Base-by-base conservation (phyloP, 2,888 invertebrate genomes). In the Anagyrus pseudococci region DNA sequence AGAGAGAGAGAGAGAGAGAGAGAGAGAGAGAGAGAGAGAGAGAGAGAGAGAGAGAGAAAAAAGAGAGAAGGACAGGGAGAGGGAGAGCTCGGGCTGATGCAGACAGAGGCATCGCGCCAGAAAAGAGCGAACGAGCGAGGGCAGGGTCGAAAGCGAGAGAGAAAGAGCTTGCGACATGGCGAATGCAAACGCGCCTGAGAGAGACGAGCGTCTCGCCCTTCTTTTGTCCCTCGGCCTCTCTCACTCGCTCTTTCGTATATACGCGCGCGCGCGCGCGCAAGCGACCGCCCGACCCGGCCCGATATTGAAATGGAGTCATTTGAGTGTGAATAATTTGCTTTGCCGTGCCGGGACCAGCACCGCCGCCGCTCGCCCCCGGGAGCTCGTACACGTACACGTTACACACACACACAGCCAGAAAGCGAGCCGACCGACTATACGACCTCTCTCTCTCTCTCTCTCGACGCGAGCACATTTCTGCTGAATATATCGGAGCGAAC, bases 261-360 rank as follows among this genome's bases (percentile, higher is more conserved):
- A n/a, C n/a, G n/a, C n/a, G n/a, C n/a, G n/a, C n/a, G n/a, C n/a
- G n/a, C n/a, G n/a, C n/a, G n/a, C n/a, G n/a, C n/a, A n/a, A n/a
- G n/a, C n/a, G n/a, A n/a, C n/a, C n/a, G n/a, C n/a, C n/a, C n/a
- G n/a, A n/a, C n/a, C n/a, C n/a, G n/a, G n/a, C 73, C 84, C 83
- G 85, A 84, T 85, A 85, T 86, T 86, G 86, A 86, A 87, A 87
- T 86, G 86, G 86, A 87, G 85, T 86, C 87, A 85, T 87, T 87
- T 86, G 85, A 85, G 85, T 85, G 87, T 87, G 83, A 87, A 84
- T 87, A 87, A 88, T 87, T 85, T 85, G 85, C 85, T 86, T 86
- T 85, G 83, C 83, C 80, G 78, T 76, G 76, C 72, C 33, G 8
- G 15, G 8, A 37, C n/a, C n/a, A n/a, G n/a, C n/a, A n/a, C n/a